phyloP scores from a whole-genome alignment of 2,797 vertebrate genomes.

The Leuciscus waleckii region DNA sequence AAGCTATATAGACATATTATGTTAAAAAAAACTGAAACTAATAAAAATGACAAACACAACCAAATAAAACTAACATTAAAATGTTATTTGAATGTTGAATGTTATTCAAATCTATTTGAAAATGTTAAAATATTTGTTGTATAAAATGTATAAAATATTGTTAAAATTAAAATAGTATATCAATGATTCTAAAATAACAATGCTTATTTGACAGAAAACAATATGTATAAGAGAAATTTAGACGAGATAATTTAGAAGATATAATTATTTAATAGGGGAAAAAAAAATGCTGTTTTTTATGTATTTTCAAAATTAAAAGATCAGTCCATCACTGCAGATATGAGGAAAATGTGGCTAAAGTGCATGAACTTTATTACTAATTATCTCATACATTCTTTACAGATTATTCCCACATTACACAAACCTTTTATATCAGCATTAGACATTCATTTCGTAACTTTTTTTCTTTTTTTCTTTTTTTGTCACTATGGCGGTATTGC shows the following conservation, averaged over 20 bases:
- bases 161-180: background rate
- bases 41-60: background rate
- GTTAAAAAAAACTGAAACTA: background rate
- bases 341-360: constrained; percentile 22
- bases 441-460: constrained; percentile 28
- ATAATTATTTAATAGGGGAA: background rate
- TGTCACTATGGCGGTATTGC: constrained; percentile 37
- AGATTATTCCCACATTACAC: constrained; percentile 47
- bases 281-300: background rate
- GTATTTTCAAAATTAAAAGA: background rate
- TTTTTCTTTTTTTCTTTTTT: constrained; percentile 5
- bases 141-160: no score
- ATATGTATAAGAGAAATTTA: background rate
- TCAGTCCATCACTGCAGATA: background rate
- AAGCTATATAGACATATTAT: background rate
- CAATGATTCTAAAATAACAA: background rate
- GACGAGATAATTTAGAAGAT: background rate
- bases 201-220: background rate
- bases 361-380: constrained; percentile 36
- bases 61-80: background rate
- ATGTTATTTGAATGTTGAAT: no score
- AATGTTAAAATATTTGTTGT: background rate
- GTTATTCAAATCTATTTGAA: no score
- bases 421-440: constrained; percentile 30
- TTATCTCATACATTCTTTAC: constrained; percentile 38